Evolutionary conservation across 2,797 vertebrate species (phyloP), one percentile per base, ranked within the genome.

Genomic region (Ambastaia sidthimunki): DNA sequence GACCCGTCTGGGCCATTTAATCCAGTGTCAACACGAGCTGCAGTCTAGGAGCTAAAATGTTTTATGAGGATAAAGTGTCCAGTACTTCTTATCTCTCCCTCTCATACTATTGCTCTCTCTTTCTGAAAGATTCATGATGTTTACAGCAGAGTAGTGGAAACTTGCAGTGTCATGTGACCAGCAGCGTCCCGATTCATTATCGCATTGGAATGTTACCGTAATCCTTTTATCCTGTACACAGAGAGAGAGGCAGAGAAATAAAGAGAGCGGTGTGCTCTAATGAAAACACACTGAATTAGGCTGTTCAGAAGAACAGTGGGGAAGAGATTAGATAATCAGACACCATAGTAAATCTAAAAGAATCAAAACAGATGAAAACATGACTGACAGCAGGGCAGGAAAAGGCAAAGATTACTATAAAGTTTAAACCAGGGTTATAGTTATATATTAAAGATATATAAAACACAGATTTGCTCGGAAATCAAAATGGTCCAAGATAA

Each of bases 181-280:
- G 62, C 31, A 65, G 31, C 37, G 62, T 65, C 31, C 62, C 18
- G 59, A 86, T 87, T 91, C 90, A 91, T 91, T 92, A 91, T 93
- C 88, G 86, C 84, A 84, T 83, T 89, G 87, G 91, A 92, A 92
- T 92, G 90, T 91, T 89, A 83, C 77, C 74, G 86, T 91, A 92
- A 93, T 93, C 91, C 85, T 83, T 91, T 92, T 89, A 92, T 91
- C 88, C 85, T 83, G 82, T 84, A 88, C 48, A 55, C 77, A 84
- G 54, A 71, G 28, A 16, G 48, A 16, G 48, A 50, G 48, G 15
- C 13, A 50, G 3, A 37, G 4, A 65, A 19, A 65, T 37, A 80
- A 68, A 60, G 21, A 48, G 60, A 70, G 41, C n/a, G 13, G 34
- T 71, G 63, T 21, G 52, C 88, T 84, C 84, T 55, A 86, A 81